A percentile compares a stretch with the other conserved stretches of the same genome.
Evolutionary conservation across 37 sponge, comb jelly and placozoan species (phyloP).

Genomic region (Cladorhizidae sp.): DNA sequence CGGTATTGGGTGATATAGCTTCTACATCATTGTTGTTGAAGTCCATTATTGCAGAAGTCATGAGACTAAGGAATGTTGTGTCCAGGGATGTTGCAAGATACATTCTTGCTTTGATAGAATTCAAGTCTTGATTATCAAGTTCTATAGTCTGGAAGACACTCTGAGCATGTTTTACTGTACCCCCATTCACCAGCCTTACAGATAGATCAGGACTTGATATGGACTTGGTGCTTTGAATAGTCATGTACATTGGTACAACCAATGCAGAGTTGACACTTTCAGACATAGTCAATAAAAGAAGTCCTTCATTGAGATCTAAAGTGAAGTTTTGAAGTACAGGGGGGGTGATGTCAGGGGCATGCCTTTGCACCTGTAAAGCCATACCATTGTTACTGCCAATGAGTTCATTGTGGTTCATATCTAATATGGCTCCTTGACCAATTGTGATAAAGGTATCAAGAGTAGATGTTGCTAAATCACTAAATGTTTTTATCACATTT

Average conservation of each 20-base stretch:
- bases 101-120: slow-evolving; percentile 70
- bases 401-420: slow-evolving; percentile 74
- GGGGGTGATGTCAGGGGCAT: slow-evolving; percentile 56
- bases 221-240: slow-evolving; percentile 45
- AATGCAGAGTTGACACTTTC: slow-evolving; percentile 65
- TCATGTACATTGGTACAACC: slow-evolving; percentile 44
- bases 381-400: background rate
- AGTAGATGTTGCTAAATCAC: slow-evolving; percentile 41
- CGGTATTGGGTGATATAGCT: slow-evolving; percentile 37
- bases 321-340: slow-evolving; percentile 70
- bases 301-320: slow-evolving; percentile 67
- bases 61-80: slow-evolving; percentile 79
- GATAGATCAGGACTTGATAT: slow-evolving; percentile 5
- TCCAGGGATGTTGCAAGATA: slow-evolving; percentile 59
- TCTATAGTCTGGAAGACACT: slow-evolving; percentile 44
- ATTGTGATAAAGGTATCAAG: slow-evolving; percentile 68
- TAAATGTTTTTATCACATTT: slow-evolving; percentile 64
- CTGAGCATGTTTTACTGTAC: slow-evolving; percentile 26
- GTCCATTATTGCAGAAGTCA: slow-evolving; percentile 49
- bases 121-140: slow-evolving; percentile 58
- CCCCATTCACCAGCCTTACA: slow-evolving; percentile 11
- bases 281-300: slow-evolving; percentile 59
- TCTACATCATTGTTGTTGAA: slow-evolving; percentile 41
- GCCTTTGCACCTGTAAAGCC: slow-evolving; percentile 32
- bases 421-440: slow-evolving; percentile 42